phyloP scores from a whole-genome alignment of 2,888 invertebrate genomes.

The Marasmarcha lunaedactyla region DNA sequence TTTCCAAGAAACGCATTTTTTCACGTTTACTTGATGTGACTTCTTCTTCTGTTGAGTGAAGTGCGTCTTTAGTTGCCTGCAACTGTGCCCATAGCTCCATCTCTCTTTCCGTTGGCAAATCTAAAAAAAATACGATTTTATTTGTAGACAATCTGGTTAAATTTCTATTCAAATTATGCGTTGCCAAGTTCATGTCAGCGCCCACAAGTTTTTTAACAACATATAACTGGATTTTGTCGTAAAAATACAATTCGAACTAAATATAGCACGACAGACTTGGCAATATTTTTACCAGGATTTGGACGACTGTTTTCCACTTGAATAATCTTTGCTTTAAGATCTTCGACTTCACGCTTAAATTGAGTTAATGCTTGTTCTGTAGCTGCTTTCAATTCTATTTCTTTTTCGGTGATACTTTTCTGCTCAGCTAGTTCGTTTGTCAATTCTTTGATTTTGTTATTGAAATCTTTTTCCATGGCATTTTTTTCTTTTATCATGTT shows the following conservation, averaged over 20 bases:
- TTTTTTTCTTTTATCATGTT: slow-evolving; percentile 33
- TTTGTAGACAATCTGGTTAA: background rate
- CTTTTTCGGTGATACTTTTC: slow-evolving; percentile 22
- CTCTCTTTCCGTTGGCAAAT: slow-evolving; percentile 52
- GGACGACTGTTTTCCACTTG: slow-evolving; percentile 42
- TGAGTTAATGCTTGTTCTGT: slow-evolving; percentile 28
- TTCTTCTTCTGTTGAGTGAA: slow-evolving; percentile 52
- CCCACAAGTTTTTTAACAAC: no score
- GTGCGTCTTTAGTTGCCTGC: slow-evolving; percentile 51
- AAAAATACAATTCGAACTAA: background rate
- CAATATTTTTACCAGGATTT: slow-evolving; percentile 35
- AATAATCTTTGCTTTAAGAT: slow-evolving; percentile 34
- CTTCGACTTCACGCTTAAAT: slow-evolving; percentile 30
- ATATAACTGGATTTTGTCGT: background rate
- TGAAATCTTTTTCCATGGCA: slow-evolving; percentile 31
- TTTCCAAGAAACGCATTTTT: slow-evolving; percentile 55
- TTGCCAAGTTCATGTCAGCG: no score
- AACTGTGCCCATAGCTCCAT: slow-evolving; percentile 56
- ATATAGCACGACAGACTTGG: no score
- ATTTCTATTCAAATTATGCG: no score
- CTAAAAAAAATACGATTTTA: slow-evolving; percentile 22
- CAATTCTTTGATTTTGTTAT: slow-evolving; percentile 34
- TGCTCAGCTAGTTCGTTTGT: slow-evolving; percentile 33
- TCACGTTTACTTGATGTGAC: slow-evolving; percentile 44
- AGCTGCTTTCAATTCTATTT: slow-evolving; percentile 28